Evolutionary conservation across 2,797 vertebrate genomes (phyloP).

Genomic region (Vultur gryphus): DNA sequence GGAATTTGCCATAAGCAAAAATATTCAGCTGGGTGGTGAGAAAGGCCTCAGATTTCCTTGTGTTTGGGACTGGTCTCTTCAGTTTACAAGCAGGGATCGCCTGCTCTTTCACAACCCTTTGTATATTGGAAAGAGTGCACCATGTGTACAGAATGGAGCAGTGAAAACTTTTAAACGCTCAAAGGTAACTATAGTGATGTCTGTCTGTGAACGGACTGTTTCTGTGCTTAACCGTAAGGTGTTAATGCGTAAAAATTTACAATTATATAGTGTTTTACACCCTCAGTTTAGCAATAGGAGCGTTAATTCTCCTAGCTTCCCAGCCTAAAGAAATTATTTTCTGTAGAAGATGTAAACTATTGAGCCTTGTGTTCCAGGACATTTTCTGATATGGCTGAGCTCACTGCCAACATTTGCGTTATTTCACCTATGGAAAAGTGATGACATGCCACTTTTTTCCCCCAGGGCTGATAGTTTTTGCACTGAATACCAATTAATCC

Average conservation of each 20-base stretch:
- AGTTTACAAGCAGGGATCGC: constrained; percentile 86
- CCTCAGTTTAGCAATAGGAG: neutral
- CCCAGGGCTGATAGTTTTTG: neutral
- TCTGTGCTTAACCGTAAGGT: neutral
- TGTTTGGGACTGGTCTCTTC: constrained; percentile 97
- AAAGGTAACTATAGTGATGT: constrained; percentile 78
- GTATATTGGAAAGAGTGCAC: constrained; percentile 88
- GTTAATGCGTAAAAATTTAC: neutral
- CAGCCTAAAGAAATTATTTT: neutral
- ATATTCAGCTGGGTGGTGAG: constrained; percentile 87
- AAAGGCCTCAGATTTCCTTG: constrained; percentile 88
- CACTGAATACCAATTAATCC: neutral
- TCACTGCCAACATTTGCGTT: neutral
- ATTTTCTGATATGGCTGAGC: neutral
- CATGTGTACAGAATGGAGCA: constrained; percentile 83
- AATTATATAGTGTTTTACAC: neutral
- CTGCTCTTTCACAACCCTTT: constrained; percentile 94
- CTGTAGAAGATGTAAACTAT: neutral
- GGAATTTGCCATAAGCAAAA: constrained; percentile 92
- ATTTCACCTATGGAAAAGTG: neutral
- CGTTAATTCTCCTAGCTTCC: neutral
- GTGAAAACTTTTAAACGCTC: constrained; percentile 84
- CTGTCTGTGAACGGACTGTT: neutral
- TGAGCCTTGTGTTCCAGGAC: neutral
- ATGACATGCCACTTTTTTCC: neutral